Evolutionary conservation across 92 coral and sea anemone genomes (phyloP), one percentile per base, ranked within the genome.

Genomic region (Palythoa grandis): DNA sequence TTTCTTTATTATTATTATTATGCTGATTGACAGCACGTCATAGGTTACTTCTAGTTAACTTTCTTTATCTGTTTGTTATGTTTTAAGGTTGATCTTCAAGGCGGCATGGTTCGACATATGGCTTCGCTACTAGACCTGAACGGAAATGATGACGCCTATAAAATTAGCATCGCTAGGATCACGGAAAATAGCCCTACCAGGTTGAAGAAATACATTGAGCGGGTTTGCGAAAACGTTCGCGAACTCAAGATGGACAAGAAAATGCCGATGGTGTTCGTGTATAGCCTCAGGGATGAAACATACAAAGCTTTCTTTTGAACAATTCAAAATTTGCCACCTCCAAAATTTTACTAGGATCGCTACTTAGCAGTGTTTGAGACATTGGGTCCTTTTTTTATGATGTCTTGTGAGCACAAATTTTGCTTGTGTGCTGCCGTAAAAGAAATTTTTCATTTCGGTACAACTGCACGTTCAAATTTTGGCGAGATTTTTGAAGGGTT

Each of bases 51-150:
- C 17, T 15, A 4, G 39, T 3, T 29, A 22, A 58, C 6, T 37
- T 22, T 22, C 47, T 37, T 69, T 69, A 13, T 69, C 25, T 69
- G 1, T 16, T 2, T 39, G 35, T 87, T 53, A 7, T 83, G 87
- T 63, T 66, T 58, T 13, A 35, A 97, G 99, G 99, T 97, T 66
- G 99, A 97, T 84, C 78, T 97, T 20, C 99, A 98, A 11, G 95
- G 95, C 10, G 75, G 82, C 52, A 91, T 97, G 25, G 50, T 97
- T 19, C 90, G 90, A 75, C 80, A 89, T 37, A 93, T 95, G 92
- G 85, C 99, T 7, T 91, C 94, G 16, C 52, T 87, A 4, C 90
- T 96, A n/a, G 98, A 96, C 56, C 92, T 94, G 57, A 95, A 93
- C 57, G 92, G 89, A 4, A 92, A 79, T 65, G 89, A 86, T 70